Evolutionary conservation across 2,888 invertebrate species (phyloP).

Genomic region (Flexamia atlantica): DNA sequence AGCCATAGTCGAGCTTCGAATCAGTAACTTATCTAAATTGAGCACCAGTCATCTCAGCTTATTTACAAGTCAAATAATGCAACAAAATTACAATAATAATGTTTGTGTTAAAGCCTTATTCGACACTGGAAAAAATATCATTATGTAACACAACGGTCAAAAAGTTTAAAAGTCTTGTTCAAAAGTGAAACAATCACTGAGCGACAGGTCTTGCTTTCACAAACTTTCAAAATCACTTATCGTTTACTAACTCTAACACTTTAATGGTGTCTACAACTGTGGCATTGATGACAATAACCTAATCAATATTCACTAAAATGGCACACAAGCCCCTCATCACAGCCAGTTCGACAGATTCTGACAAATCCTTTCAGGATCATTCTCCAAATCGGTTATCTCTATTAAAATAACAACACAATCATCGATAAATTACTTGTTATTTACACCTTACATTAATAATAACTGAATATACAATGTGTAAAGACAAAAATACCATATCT

Average conservation of each 20-base stretch:
- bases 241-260: neutral
- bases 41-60: conserved; percentile 54
- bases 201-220: neutral
- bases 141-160: neutral
- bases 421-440: neutral
- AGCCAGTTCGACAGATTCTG: conserved; percentile 7
- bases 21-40: conserved; percentile 41
- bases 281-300: neutral
- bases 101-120: conserved; percentile 20
- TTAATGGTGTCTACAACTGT: neutral
- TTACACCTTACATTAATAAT: neutral
- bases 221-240: neutral
- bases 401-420: neutral
- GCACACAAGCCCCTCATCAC: conserved; percentile 28
- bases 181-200: neutral
- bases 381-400: neutral
- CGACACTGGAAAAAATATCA: conserved; percentile 9
- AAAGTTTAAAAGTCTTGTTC: neutral
- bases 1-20: conserved; percentile 19
- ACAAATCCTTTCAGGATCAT: conserved; percentile 22
- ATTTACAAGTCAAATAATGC: conserved; percentile 37
- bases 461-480: neutral
- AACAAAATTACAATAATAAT: neutral
- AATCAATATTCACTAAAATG: conserved; percentile 9
- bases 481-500: neutral